A percentile compares a stretch with the other conserved stretches of the same genome.
These are phyloP conservation scores for Oryzias javanicus DNA, from an alignment of 2,113 vertebrate species.

Conservation along the genomic window DNA sequence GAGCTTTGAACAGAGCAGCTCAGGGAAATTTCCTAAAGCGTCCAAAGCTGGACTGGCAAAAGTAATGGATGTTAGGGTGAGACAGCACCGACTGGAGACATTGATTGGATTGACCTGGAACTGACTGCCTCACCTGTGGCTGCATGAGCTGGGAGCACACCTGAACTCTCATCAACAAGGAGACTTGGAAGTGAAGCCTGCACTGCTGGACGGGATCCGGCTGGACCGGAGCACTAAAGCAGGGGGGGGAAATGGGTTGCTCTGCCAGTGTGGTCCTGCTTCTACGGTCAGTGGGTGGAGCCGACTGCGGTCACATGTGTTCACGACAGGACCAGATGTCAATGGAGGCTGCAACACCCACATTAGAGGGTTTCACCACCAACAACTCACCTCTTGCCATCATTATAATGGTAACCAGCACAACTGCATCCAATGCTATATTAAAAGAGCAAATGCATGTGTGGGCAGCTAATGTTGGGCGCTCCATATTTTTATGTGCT, in stretches of 20 bases:
- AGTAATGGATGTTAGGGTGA: conserved; percentile 12
- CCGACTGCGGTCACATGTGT: conserved; percentile 92
- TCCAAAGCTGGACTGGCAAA: conserved; percentile 14
- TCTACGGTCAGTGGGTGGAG: conserved; percentile 90
- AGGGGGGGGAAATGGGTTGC: conserved; percentile 93
- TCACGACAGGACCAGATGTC: conserved; percentile 86
- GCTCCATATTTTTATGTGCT: neutral
- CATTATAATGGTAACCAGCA: conserved; percentile 87
- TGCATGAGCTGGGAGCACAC: conserved; percentile 48
- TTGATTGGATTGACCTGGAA: conserved; percentile 21
- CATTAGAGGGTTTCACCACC: conserved; percentile 84
- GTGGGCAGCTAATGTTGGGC: conserved; percentile 24
- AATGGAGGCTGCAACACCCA: conserved; percentile 85
- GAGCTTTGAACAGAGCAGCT: conserved; percentile 41
- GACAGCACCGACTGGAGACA: conserved; percentile 32
- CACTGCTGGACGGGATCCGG: conserved; percentile 24
- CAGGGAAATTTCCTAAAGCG: conserved; percentile 28
- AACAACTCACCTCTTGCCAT: conserved; percentile 85
- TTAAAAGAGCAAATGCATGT: conserved; percentile 19
- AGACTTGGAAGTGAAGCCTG: conserved; percentile 14
- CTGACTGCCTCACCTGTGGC: conserved; percentile 43
- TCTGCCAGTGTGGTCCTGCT: conserved; percentile 93
- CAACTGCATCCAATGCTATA: neutral
- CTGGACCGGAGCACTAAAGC: conserved; percentile 9
- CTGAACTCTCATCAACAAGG: conserved; percentile 9